Evolutionary conservation across 2,797 vertebrate species (phyloP).

Genomic region (Lutjanus campechanus): DNA sequence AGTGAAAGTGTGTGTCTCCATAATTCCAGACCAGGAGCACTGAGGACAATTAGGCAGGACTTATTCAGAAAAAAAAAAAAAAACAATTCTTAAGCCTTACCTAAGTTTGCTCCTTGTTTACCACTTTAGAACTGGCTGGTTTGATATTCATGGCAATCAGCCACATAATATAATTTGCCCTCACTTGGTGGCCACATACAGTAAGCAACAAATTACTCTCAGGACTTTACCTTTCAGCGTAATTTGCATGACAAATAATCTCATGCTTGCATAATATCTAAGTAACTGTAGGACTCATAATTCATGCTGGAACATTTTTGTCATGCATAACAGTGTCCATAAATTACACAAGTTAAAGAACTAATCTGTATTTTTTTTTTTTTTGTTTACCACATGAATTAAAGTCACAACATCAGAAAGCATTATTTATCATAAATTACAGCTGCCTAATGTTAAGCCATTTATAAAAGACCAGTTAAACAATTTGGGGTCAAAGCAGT

Average conservation of each 20-base stretch:
- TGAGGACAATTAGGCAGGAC: too few relatives aligned
- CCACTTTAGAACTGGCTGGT: neutral
- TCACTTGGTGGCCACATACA: neutral
- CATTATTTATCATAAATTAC: neutral
- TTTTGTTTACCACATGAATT: neutral
- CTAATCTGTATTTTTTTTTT: neutral
- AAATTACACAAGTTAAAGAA: neutral
- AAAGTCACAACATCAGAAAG: neutral
- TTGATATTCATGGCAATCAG: neutral
- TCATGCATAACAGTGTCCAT: neutral
- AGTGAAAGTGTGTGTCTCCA: too few relatives aligned
- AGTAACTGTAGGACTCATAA: neutral
- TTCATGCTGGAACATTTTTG: neutral
- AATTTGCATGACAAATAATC: constrained; percentile 2
- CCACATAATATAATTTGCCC: neutral
- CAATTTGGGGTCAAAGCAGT: neutral
- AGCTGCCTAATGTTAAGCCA: neutral
- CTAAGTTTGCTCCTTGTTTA: neutral
- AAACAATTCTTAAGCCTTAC: too few relatives aligned
- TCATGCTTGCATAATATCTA: neutral
- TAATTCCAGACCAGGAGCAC: too few relatives aligned
- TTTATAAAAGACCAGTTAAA: neutral
- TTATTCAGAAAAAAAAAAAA: too few relatives aligned
- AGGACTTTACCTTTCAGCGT: neutral
- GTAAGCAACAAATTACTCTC: neutral